Evolutionary conservation across 2,113 vertebrate genomes (phyloP).

Genomic region (Paratilapia polleni): DNA sequence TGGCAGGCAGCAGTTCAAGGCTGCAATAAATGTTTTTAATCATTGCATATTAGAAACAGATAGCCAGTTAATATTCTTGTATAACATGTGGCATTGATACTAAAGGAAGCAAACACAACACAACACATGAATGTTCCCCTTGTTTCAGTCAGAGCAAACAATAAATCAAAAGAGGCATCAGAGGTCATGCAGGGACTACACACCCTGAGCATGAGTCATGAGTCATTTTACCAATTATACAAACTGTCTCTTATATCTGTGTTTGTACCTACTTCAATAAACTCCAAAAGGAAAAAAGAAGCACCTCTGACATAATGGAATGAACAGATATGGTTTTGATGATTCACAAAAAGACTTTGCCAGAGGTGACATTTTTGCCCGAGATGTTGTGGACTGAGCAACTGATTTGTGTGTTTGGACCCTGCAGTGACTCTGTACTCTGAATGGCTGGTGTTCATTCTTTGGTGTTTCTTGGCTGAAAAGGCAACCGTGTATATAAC

Average conservation of each 20-base stretch:
- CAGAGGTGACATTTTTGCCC: not conserved
- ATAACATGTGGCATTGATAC: not conserved
- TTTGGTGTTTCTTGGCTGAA: not conserved
- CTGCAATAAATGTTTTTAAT: not conserved
- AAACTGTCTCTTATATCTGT: not conserved
- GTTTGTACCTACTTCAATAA: not conserved
- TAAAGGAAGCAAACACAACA: not conserved
- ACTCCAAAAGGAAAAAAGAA: not conserved
- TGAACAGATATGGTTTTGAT: not conserved
- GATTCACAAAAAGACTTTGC: not conserved
- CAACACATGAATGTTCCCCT: not conserved
- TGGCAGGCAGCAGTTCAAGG: not conserved
- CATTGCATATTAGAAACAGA: not conserved
- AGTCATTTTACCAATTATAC: not conserved
- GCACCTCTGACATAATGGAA: not conserved
- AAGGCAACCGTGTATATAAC: slow-evolving; percentile 17
- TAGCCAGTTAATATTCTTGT: not conserved
- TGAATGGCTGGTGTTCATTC: too few species aligned
- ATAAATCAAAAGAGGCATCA: not conserved
- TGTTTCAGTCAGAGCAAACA: slow-evolving; percentile 19
- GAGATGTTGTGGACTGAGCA: not conserved
- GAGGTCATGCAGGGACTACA: slow-evolving; percentile 1
- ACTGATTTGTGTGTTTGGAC: slow-evolving; percentile 1
- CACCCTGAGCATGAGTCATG: not conserved
- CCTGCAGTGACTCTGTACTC: not conserved